Conservation (phyloP, 1,140 invertebrate species). For the Bacillus rossius region DNA sequence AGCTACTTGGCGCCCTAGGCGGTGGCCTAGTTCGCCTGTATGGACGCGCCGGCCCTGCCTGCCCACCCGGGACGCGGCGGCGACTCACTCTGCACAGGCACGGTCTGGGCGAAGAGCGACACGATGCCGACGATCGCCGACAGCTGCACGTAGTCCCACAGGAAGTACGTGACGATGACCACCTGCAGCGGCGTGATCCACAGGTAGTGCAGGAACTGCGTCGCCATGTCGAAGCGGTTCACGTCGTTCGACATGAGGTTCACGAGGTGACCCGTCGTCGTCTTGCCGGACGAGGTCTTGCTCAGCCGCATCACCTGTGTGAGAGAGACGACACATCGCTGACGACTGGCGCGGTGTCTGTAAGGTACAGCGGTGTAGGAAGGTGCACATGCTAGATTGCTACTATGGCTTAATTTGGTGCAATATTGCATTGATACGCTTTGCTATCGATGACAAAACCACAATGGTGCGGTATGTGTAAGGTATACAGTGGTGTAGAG, state of each 20-base stretch:
- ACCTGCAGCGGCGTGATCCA: constrained; percentile 73
- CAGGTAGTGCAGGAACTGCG: constrained; percentile 59
- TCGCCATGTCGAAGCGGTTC: constrained; percentile 60
- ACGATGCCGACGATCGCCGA: constrained; percentile 70
- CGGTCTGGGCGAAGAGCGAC: constrained; percentile 45
- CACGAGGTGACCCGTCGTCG: constrained; percentile 64
- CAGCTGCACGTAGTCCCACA: constrained; percentile 66
- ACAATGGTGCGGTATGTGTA: too few species aligned
- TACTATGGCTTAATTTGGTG: too few species aligned
- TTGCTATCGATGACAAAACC: too few species aligned
- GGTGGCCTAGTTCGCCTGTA: too few species aligned
- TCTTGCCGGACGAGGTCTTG: not conserved
- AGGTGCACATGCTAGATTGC: too few species aligned
- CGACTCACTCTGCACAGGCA: constrained; percentile 9
- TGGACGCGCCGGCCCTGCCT: too few species aligned
- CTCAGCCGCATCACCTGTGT: constrained; percentile 1
- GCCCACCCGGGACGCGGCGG: not conserved
- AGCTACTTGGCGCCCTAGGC: too few species aligned
- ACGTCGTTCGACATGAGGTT: constrained; percentile 86
- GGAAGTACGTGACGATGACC: constrained; percentile 62
- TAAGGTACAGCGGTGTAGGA: too few species aligned
- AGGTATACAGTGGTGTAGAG: too few species aligned
- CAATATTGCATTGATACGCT: too few species aligned
- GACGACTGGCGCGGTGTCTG: too few species aligned
- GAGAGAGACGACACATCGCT: too few species aligned